A percentile compares a stretch with the other conserved stretches of the same genome.
Evolutionary conservation across 2,797 vertebrate genomes (phyloP).

Genomic region (Eutrigla gurnardus): DNA sequence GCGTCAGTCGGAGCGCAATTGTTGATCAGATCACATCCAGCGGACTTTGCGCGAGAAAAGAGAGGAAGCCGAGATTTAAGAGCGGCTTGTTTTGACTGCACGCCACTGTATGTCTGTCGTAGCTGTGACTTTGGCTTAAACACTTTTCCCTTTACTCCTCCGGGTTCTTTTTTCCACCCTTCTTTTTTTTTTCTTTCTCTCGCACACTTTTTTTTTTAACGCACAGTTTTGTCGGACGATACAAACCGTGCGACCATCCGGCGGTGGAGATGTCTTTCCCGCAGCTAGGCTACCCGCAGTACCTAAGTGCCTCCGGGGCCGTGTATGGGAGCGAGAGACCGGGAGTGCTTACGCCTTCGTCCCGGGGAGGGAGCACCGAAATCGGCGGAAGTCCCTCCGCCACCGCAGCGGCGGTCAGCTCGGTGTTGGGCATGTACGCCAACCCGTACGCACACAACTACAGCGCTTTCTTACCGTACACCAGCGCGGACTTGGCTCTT

Average conservation of each 20-base stretch:
- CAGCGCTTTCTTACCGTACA: conserved; percentile 97
- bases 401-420: conserved; percentile 89
- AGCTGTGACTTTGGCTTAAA: conserved; percentile 74
- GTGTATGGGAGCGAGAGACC: conserved; percentile 93
- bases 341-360: conserved; percentile 90
- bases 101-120: conserved; percentile 61
- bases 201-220: conserved; percentile 28
- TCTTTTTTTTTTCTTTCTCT: conserved; percentile 24
- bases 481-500: conserved; percentile 93
- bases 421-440: conserved; percentile 96
- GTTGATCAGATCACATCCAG: conserved; percentile 98
- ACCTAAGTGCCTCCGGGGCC: conserved; percentile 93
- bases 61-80: conserved; percentile 88
- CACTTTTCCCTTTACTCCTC: conserved; percentile 70
- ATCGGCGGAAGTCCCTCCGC: conserved; percentile 88
- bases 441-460: conserved; percentile 95
- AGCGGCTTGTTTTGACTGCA: conserved; percentile 80
- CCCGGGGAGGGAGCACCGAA: conserved; percentile 89
- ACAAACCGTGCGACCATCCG: conserved; percentile 61
- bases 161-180: conserved; percentile 33
- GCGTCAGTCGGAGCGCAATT: conserved; percentile 98
- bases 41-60: conserved; percentile 87
- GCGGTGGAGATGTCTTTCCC: conserved; percentile 95
- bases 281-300: conserved; percentile 97
- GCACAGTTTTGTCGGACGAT: conserved; percentile 70